A percentile compares a stretch with the other conserved stretches of the same genome.
Evolutionary conservation across 2,113 vertebrate species (phyloP).

Genomic region (Mobula birostris): DNA sequence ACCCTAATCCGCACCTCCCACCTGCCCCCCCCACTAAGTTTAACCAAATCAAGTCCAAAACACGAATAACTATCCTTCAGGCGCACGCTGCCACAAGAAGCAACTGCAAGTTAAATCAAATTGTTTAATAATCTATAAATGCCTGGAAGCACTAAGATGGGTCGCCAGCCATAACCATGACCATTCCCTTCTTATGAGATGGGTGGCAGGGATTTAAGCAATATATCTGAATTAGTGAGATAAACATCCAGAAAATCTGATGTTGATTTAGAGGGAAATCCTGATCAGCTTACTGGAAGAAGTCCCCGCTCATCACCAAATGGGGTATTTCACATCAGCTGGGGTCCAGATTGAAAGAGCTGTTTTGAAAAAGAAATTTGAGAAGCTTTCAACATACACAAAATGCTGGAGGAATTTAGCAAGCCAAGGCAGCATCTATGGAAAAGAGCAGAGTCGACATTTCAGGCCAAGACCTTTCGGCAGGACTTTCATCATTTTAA

Average conservation of each 20-base stretch:
- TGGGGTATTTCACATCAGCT: neutral
- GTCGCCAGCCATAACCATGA: neutral
- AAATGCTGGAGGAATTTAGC: too few species aligned
- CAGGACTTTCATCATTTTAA: neutral
- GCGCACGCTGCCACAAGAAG: neutral
- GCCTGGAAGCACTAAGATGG: neutral
- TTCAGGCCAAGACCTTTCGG: too few species aligned
- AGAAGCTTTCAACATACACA: neutral
- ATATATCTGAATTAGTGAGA: neutral
- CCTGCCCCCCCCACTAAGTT: too few species aligned
- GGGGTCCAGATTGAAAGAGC: neutral
- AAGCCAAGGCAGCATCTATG: too few species aligned
- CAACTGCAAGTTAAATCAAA: neutral
- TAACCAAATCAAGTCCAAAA: too few species aligned
- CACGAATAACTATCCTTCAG: neutral
- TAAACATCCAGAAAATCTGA: neutral
- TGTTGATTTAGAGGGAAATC: neutral
- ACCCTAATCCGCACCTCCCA: too few species aligned
- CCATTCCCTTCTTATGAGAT: neutral
- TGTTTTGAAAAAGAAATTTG: neutral
- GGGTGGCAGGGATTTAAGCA: neutral
- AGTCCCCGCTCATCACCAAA: neutral
- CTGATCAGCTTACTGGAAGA: neutral
- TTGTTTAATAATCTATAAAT: neutral
- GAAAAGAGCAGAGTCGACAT: too few species aligned